Conservation (phyloP, 2,888 invertebrate genomes). For the Axea sp. region DNA sequence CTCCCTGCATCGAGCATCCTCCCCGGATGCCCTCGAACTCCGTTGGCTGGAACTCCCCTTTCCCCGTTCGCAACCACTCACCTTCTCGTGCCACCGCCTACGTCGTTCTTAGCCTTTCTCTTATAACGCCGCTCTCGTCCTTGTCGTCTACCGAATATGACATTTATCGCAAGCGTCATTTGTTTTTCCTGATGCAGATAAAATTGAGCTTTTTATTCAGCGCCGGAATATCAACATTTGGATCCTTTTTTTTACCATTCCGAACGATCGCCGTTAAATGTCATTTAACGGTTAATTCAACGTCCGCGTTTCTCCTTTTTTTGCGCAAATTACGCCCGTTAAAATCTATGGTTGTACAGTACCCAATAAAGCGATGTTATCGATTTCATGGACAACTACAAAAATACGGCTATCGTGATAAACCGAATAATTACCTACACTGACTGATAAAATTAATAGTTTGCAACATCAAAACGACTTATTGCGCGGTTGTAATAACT, state of each 20-base stretch:
- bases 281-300: too few relatives aligned
- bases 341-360: too few relatives aligned
- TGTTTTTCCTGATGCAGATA: constrained; percentile 56
- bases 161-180: constrained; percentile 53
- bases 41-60: constrained; percentile 25
- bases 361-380: too few relatives aligned
- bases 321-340: too few relatives aligned
- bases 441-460: too few relatives aligned
- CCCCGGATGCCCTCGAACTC: constrained; percentile 57
- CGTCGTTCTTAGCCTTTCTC: constrained; percentile 56
- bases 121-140: constrained; percentile 52
- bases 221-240: constrained; percentile 5
- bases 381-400: too few relatives aligned
- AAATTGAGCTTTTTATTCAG: constrained; percentile 45
- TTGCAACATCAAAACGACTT: too few relatives aligned
- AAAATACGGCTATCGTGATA: too few relatives aligned
- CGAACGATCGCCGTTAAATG: too few relatives aligned
- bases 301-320: too few relatives aligned
- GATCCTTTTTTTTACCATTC: background rate
- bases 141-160: constrained; percentile 43
- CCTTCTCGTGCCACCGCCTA: constrained; percentile 41
- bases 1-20: constrained; percentile 55
- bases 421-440: too few relatives aligned
- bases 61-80: constrained; percentile 20
- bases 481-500: too few relatives aligned